Evolutionary conservation across 1,140 invertebrate genomes (phyloP).

Genomic region (Lucilia cuprina): DNA sequence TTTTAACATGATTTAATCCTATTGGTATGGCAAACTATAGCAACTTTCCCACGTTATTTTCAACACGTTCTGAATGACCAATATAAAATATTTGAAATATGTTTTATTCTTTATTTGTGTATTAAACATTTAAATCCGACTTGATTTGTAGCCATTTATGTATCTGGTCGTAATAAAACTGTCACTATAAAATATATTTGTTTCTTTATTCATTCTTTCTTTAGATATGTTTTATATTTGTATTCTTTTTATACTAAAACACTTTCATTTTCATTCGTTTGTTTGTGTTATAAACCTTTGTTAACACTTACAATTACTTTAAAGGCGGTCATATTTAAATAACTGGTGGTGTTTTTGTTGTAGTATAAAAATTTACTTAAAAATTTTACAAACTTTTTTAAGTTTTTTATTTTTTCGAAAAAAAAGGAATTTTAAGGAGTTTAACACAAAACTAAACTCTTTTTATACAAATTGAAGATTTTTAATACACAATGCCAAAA

Average conservation of each 20-base stretch:
- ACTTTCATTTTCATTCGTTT: not conserved
- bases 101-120: not conserved
- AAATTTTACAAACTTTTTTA: not conserved
- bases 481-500: conserved; percentile 23
- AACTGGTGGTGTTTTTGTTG: conserved; percentile 28
- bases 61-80: not conserved
- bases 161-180: not conserved
- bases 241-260: not conserved
- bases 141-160: not conserved
- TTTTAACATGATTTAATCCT: not conserved
- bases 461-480: not conserved
- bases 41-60: not conserved
- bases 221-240: not conserved
- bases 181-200: not conserved
- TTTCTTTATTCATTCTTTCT: not conserved
- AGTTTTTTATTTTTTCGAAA: not conserved
- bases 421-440: not conserved
- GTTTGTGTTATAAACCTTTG: no score
- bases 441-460: not conserved
- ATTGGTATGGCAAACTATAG: not conserved
- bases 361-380: not conserved
- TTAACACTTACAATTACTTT: conserved; percentile 57
- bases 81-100: not conserved
- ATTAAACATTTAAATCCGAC: not conserved
- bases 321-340: conserved; percentile 50